Evolutionary conservation across 2,888 invertebrate species (phyloP).

Genomic region (Nematopogon swammerdamellus): DNA sequence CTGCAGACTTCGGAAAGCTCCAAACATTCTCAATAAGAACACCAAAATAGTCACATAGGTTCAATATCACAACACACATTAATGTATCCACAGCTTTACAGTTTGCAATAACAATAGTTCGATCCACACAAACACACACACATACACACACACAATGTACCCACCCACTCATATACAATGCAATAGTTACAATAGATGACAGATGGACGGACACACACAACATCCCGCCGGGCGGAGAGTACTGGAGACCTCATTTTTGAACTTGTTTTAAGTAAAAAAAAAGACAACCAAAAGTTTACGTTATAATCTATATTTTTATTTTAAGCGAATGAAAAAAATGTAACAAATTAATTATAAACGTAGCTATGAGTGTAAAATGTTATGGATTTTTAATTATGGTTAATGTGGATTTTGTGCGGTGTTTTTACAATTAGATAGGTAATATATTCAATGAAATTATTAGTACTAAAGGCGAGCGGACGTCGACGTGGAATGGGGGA

Average conservation of each 20-base stretch:
- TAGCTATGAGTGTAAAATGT: constrained; percentile 56
- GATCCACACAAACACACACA: too few species aligned
- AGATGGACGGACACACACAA: too few species aligned
- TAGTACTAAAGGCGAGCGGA: constrained; percentile 40
- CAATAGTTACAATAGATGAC: too few species aligned
- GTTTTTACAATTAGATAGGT: constrained; percentile 60
- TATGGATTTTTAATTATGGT: constrained; percentile 51
- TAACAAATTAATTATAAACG: constrained; percentile 56
- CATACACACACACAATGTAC: too few species aligned
- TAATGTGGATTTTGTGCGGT: constrained; percentile 55
- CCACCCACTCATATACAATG: too few species aligned
- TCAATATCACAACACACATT: too few species aligned
- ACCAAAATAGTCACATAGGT: too few species aligned
- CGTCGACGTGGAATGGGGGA: not conserved
- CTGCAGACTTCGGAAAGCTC: too few species aligned
- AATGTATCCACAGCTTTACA: too few species aligned
- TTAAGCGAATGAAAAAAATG: constrained; percentile 50
- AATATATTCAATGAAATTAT: constrained; percentile 58
- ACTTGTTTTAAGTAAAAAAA: constrained; percentile 34
- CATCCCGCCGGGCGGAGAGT: too few species aligned
- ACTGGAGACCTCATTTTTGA: not conserved
- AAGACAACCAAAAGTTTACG: constrained; percentile 56
- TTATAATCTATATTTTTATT: constrained; percentile 45
- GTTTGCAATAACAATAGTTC: too few species aligned
- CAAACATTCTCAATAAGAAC: too few species aligned